Conservation (phyloP, 2,797 vertebrate genomes). For the Alosa sapidissima region DNA sequence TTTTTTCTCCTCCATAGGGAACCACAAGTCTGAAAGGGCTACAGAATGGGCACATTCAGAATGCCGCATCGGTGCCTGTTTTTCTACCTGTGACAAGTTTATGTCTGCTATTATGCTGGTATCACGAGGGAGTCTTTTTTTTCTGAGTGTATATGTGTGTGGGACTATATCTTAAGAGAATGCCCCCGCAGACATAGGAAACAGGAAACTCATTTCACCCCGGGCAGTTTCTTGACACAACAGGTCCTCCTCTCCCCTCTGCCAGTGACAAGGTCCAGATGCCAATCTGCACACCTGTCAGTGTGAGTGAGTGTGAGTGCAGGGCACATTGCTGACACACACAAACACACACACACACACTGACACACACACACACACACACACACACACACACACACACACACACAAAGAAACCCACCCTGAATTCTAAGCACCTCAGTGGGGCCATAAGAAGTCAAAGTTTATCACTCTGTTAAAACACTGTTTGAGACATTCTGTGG, state of each 20-base stretch:
- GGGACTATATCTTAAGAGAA: not conserved
- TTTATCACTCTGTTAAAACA: not conserved
- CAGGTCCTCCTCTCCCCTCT: slow-evolving; percentile 12
- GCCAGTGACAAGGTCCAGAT: slow-evolving; percentile 13
- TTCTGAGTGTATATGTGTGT: not conserved
- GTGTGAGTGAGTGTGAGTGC: not conserved
- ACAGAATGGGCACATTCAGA: too few relatives aligned
- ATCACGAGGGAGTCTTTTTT: not conserved
- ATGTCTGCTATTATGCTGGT: not conserved
- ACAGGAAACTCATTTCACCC: not conserved
- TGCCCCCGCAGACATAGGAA: not conserved
- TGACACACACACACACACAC: not conserved
- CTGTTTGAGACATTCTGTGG: not conserved
- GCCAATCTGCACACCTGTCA: slow-evolving; percentile 9
- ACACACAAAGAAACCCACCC: not conserved
- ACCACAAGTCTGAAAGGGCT: too few relatives aligned
- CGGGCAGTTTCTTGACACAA: slow-evolving; percentile 9
- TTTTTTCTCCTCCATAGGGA: not conserved
- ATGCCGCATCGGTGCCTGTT: too few relatives aligned
- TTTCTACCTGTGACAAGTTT: not conserved
- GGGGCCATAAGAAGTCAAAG: not conserved
- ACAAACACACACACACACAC: not conserved
- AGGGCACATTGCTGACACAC: not conserved
- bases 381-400: not conserved
- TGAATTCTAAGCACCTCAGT: not conserved